Base-by-base conservation (phyloP, 2,113 vertebrate species). In the Condylura cristata region DNA sequence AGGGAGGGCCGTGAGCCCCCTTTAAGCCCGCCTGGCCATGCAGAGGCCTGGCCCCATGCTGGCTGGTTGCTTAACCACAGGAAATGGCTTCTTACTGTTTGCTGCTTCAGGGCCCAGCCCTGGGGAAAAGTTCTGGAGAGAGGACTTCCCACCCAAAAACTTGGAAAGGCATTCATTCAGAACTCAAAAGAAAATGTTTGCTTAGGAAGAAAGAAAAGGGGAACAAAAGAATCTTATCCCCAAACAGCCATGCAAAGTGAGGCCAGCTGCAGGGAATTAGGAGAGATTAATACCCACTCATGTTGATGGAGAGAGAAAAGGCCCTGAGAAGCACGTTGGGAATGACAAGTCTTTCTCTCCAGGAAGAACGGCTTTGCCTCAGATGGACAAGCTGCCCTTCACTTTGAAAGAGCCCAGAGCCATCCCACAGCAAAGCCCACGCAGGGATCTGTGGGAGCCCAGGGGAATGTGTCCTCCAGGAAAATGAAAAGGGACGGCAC, bases 221-320 rank as follows among this genome's bases (percentile, higher is more conserved):
- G 34, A 72, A 95, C 66, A 93, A 93, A 96, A 92, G 78, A 94
- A 93, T 13, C 24, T 48, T 68, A 34, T 90, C 53, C 85, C 26
- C 85, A 81, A 93, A 95, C 48, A 95, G 66, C 44, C 44, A 28
- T n/a, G 53, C 76, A 70, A 84, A 93, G 82, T 53, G 66, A 72
- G 60, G 75, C 89, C 96, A 96, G 96, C 93, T 96, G 96, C 80
- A 71, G 44, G 63, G 60, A 96, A 97, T 90, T 84, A 86, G 71
- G 46, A 20, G 46, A 80, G 39, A 94, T 94, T 90, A 93, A 95
- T 70, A 89, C n/a, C 71, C 46, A 2, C 83, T 81, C 81, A 70
- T 0, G 0, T 68, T 53, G 70, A 81, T 34, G 20, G 26, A n/a
- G 68, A 90, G 58, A 86, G 80, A 94, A 89, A 76, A 81, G 70